phyloP scores from a whole-genome alignment of 2,113 vertebrate genomes.

The Picathartes gymnocephalus region DNA sequence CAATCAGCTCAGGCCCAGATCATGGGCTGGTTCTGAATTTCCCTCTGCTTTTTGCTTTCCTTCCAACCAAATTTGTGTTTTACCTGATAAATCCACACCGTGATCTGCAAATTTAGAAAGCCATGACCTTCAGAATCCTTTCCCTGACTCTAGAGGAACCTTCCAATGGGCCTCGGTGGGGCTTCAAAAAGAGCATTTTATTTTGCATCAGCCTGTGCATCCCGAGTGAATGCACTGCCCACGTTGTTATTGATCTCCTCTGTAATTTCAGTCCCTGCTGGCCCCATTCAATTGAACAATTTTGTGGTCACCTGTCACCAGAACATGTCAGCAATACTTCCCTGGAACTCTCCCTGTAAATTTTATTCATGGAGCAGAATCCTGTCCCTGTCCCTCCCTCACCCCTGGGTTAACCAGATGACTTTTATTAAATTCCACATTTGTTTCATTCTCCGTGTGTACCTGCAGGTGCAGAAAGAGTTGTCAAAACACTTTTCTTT shows the following conservation, averaged over 20 bases:
- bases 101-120: neutral
- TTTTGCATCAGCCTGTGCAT: neutral
- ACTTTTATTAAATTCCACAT: neutral
- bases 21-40: neutral
- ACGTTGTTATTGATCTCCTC: neutral
- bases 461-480: neutral
- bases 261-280: neutral
- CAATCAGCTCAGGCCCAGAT: neutral
- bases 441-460: neutral
- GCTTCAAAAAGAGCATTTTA: neutral
- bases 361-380: neutral
- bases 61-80: neutral
- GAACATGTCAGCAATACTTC: neutral
- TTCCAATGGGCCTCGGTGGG: fast-evolving
- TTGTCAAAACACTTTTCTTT: neutral
- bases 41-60: neutral
- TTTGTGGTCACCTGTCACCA: neutral
- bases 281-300: neutral
- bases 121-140: neutral
- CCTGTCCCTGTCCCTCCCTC: neutral
- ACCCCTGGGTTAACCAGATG: neutral
- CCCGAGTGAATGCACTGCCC: neutral
- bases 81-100: neutral
- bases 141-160: neutral
- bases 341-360: neutral